Evolutionary conservation across 64 coral and sea anemone genomes (phyloP), one percentile per base, ranked within the genome.

Genomic region (Cladopsammia gracilis): DNA sequence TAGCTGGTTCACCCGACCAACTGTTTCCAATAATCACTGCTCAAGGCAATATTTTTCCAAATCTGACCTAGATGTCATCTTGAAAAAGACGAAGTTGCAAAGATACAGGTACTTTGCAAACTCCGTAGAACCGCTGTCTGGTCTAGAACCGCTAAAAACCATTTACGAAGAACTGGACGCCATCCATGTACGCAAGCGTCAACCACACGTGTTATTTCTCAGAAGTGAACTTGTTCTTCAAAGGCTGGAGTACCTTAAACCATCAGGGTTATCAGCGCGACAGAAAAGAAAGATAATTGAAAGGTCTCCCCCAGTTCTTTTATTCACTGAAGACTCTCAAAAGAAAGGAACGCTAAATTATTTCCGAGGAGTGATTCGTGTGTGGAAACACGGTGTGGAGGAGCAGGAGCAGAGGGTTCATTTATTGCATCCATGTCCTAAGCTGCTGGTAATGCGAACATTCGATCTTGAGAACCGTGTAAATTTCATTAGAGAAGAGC

Each of bases 271-370:
- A 53, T 75, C 83, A 10, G 67, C 75, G 24, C 83, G 95, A 68
- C 92, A 97, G 67, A 97, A 97, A 70, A 93, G 92, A 72, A 97
- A 88, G 48, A 57, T 94, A 1, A 91, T 97, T 9, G 92, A 97
- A 75, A 71, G 71, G 23, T 94, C 73, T 80, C 92, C 95, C 58
- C 95, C 95, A n/a, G 88, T 86, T 34, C 73, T 97, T 62, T 62
- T 97, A 6, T 51, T 97, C 25, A 24, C 66, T 25, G 92, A 97
- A 34, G 62, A 85, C 66, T 43, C 26, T 73, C 42, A 64, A 45
- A 61, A 83, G 46, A 67, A 78, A 3, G 68, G 70, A 20, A 74
- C n/a, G 26, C 57, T 97, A 25, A 94, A 89, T 50, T 97, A 97
- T 61, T 44, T 97, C 13, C 86, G 95, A 58, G 95, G 95, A 5